These are phyloP conservation scores for Harlomillsia oculata DNA, from an alignment of 1,140 invertebrate species.

Conservation along the genomic window DNA sequence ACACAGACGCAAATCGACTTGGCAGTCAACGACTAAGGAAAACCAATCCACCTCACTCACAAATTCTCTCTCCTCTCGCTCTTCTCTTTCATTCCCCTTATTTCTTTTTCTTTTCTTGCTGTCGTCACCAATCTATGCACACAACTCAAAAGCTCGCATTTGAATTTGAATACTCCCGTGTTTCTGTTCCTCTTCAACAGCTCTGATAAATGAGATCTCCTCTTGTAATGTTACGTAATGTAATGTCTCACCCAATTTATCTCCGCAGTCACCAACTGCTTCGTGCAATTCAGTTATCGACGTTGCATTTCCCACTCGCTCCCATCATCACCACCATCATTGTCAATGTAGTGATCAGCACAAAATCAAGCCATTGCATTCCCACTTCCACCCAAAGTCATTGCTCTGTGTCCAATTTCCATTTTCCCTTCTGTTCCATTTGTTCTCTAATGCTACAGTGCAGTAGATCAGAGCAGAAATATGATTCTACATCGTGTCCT, in stretches of 20 bases:
- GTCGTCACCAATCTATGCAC: too few species aligned
- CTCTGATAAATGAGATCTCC: conserved; percentile 24
- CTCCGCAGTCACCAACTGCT: conserved; percentile 12
- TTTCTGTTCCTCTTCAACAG: conserved; percentile 10
- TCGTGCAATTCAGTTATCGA: conserved; percentile 2
- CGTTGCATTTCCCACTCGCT: conserved; percentile 1
- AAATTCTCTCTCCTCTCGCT: neutral
- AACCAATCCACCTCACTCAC: neutral
- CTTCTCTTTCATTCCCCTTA: conserved; percentile 1
- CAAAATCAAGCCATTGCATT: neutral
- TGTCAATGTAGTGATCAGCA: neutral
- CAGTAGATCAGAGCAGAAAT: neutral
- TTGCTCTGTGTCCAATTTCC: neutral
- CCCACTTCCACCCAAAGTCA: neutral
- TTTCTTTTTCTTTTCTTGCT: conserved; percentile 4
- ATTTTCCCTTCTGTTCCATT: neutral
- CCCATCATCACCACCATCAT: conserved; percentile 13
- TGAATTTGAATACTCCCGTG: conserved; percentile 25
- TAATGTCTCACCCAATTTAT: conserved; percentile 17
- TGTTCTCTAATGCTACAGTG: neutral
- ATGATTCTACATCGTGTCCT: neutral
- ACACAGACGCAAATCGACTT: conserved; percentile 23
- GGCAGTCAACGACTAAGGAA: conserved; percentile 6
- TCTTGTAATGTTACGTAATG: conserved; percentile 22
- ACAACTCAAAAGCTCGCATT: too few species aligned